These are phyloP conservation scores for zebrafish (Danio rerio) DNA, from an alignment of 2,113 vertebrate genomes.

Conservation along the genomic window GRCz12tu NC_133178.1:54983001-54983500, in stretches of 20 bases:
- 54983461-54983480: too few species aligned
- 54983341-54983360: slow-evolving; percentile 62
- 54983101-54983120: slow-evolving; percentile 64
- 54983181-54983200: slow-evolving; percentile 21
- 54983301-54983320: fast-evolving
- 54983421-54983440: too few species aligned
- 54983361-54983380: neutral
- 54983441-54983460: too few species aligned
- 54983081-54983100: slow-evolving; percentile 59
- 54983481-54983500: too few species aligned
- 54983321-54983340: slow-evolving; percentile 55
- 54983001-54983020: neutral
- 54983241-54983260: slow-evolving; percentile 62
- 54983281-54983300: slow-evolving; percentile 60
- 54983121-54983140: neutral
- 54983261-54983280: slow-evolving; percentile 55
- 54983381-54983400: neutral
- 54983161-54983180: fast-evolving
- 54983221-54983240: neutral
- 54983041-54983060: slow-evolving; percentile 44
- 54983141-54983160: neutral
- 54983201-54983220: neutral
- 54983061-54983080: fast-evolving
- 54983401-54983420: too few species aligned
- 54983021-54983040: slow-evolving; percentile 14